Evolutionary conservation across 1,140 invertebrate species (phyloP).

Genomic region (Macrosteles quadrilineatus): DNA sequence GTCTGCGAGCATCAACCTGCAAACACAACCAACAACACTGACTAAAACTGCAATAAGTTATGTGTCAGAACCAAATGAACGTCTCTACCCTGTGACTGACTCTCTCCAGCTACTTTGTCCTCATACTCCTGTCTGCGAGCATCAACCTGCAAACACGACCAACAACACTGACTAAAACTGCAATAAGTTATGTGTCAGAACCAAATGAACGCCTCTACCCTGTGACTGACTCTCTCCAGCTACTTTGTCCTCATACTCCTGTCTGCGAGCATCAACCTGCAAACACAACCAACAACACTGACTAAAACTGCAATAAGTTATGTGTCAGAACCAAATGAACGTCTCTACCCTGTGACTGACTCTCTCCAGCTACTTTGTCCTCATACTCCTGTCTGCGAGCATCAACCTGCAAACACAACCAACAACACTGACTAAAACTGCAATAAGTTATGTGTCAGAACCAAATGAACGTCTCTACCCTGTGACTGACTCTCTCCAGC

Average conservation of each 20-base stretch:
- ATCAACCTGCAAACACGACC: conserved; percentile 45
- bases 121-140: background rate
- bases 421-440: too few relatives aligned
- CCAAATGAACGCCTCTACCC: conserved; percentile 87
- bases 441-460: too few relatives aligned
- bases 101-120: conserved; percentile 69
- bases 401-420: conserved; percentile 45
- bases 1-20: conserved; percentile 2
- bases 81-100: conserved; percentile 81
- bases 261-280: conserved; percentile 39
- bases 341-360: conserved; percentile 81
- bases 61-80: conserved; percentile 91
- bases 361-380: conserved; percentile 69
- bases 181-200: too few relatives aligned
- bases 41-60: too few relatives aligned
- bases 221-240: conserved; percentile 82
- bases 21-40: too few relatives aligned
- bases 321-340: too few relatives aligned
- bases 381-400: background rate
- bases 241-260: conserved; percentile 46
- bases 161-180: too few relatives aligned
- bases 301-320: too few relatives aligned
- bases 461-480: conserved; percentile 87
- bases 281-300: too few relatives aligned
- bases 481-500: conserved; percentile 82